A percentile compares a stretch with the other conserved stretches of the same genome.
phyloP scores from a whole-genome alignment of 2,888 invertebrate species.

The Acheta domesticus region DNA sequence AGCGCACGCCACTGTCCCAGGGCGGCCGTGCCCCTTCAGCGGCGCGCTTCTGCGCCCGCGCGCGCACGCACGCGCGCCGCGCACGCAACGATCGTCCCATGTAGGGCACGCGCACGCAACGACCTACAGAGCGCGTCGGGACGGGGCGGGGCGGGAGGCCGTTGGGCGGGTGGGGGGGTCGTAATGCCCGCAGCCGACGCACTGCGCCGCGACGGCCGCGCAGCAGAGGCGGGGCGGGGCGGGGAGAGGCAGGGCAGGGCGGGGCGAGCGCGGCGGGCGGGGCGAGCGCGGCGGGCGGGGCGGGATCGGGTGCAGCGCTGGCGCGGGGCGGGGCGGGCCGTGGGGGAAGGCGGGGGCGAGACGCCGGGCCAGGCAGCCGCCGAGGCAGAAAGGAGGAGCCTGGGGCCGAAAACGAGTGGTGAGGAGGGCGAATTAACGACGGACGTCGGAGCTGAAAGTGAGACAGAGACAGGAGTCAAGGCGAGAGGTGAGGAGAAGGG shows the following conservation, averaged over 20 bases:
- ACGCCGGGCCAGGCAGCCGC: no score
- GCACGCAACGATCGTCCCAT: not conserved
- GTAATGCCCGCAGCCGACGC: conserved; percentile 23
- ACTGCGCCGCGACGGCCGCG: conserved; percentile 21
- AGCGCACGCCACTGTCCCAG: no score
- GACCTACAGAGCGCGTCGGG: not conserved
- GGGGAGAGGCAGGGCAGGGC: conserved; percentile 27
- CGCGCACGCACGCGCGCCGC: not conserved
- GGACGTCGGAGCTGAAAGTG: no score
- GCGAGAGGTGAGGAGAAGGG: no score
- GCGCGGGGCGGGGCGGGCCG: not conserved
- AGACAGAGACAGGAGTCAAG: no score
- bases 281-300: conserved; percentile 29
- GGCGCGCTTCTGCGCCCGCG: no score
- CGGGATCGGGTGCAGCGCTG: not conserved
- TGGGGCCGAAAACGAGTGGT: no score
- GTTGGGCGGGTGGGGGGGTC: not conserved
- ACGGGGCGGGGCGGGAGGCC: conserved; percentile 36
- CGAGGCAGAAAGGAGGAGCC: no score
- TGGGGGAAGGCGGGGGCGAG: no score
- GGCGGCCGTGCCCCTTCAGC: no score
- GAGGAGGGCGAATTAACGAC: no score
- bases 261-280: conserved; percentile 21
- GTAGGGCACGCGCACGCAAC: not conserved
- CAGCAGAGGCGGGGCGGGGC: not conserved